Conservation (phyloP, 2,113 vertebrate species). For the Poeciliopsis prolifica region DNA sequence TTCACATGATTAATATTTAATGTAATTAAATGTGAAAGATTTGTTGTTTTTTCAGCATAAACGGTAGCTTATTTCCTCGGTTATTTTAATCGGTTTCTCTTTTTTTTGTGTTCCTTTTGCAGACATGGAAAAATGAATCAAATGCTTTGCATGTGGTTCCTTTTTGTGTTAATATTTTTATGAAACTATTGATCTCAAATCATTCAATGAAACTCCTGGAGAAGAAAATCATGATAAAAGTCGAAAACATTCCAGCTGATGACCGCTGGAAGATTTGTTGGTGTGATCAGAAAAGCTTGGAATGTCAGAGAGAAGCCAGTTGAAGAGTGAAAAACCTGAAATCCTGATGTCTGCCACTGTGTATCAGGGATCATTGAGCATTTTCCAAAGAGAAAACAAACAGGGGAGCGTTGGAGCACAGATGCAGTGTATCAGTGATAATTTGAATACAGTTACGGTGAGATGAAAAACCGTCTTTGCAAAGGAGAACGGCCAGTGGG, state of each 20-base stretch:
- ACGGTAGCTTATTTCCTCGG: not conserved
- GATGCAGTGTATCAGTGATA: slow-evolving; percentile 49
- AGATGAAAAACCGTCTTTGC: slow-evolving; percentile 55
- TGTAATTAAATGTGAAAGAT: slow-evolving; percentile 2
- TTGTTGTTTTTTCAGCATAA: not conserved
- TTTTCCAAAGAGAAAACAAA: slow-evolving; percentile 53
- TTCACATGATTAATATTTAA: slow-evolving; percentile 2
- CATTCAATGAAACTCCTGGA: not conserved
- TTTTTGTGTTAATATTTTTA: slow-evolving; percentile 9
- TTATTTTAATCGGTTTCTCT: not conserved
- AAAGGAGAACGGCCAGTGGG: slow-evolving; percentile 35
- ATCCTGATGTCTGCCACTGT: slow-evolving; percentile 15
- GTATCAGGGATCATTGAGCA: slow-evolving; percentile 44
- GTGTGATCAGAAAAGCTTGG: slow-evolving; percentile 7
- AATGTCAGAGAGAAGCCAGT: slow-evolving; percentile 25
- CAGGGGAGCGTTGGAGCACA: slow-evolving; percentile 30
- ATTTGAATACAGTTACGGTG: slow-evolving; percentile 40
- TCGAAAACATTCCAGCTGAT: not conserved
- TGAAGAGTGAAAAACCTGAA: slow-evolving; percentile 24
- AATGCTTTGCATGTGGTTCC: not conserved
- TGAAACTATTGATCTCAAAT: not conserved
- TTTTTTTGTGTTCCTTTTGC: not conserved
- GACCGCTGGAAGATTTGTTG: not conserved
- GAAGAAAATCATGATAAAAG: slow-evolving; percentile 12
- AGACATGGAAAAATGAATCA: not conserved